Conservation (phyloP, 2,113 vertebrate species). For the Melierax canorus region DNA sequence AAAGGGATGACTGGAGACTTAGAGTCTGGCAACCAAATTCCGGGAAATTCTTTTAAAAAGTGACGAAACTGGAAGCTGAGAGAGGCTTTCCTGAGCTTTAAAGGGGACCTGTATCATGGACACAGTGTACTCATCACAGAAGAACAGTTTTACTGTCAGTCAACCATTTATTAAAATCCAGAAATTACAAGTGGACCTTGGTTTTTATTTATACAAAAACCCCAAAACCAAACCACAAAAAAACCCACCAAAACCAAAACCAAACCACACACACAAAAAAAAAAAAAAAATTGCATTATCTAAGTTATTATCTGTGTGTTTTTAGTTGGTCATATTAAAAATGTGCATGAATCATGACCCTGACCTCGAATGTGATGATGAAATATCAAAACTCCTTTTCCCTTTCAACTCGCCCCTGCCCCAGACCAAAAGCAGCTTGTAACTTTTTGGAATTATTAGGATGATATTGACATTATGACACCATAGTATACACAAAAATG, state of each 20-base stretch:
- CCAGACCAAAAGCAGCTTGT: not conserved
- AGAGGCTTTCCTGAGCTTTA: not conserved
- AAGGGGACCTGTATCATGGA: not conserved
- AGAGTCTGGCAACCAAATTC: slow-evolving; percentile 17
- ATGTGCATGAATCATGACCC: not conserved
- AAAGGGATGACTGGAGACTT: slow-evolving; percentile 38
- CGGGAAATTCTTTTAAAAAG: slow-evolving; percentile 51
- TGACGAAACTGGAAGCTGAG: not conserved
- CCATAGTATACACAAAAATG: not conserved
- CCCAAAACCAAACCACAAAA: not conserved
- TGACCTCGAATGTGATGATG: not conserved
- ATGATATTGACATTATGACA: not conserved
- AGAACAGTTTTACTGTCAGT: not conserved
- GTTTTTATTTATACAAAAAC: not conserved
- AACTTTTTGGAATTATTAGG: not conserved
- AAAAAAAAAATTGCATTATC: not conserved
- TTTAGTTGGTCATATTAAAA: not conserved
- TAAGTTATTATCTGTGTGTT: not conserved
- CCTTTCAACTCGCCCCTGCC: not conserved
- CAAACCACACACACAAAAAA: too few species aligned
- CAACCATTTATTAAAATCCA: not conserved
- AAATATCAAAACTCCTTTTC: not conserved
- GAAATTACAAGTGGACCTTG: not conserved
- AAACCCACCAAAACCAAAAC: not conserved
- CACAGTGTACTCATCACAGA: not conserved